Evolutionary conservation across 53 echinoderm and acorn worm species (phyloP), one percentile per base, ranked within the genome.

Genomic region (Pentamera pediparva): DNA sequence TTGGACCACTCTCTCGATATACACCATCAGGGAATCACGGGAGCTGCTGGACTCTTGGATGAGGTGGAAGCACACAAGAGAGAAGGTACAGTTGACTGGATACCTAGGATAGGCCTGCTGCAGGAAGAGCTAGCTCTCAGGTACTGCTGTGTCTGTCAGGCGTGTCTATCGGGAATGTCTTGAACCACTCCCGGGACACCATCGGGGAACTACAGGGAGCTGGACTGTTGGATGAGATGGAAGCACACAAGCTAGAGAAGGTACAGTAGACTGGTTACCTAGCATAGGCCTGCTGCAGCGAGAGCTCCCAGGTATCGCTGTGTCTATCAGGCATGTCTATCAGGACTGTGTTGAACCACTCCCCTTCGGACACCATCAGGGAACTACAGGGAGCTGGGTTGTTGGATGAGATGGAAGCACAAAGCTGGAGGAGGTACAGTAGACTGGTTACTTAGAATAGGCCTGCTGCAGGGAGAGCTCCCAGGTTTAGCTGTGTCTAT

Each of bases 311-410:
- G 95, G 95, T 9, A 90, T 95, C 12, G 95, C 95, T 29, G 87
- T 95, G 17, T 95, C 95, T 0, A 95, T 90, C 4, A 75, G 95
- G 8, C 95, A 95, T 45, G 56, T 78, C 95, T 0, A 95, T 95
- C 31, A 85, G 95, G 39, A 95, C 85, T 19, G 87, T 95, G 4
- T 80, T 95, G 36, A 95, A 95, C 62, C 90, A 91, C 61, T 90
- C 95, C 8, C n/a, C n/a, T n/a, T 70, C 90, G 0, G 95, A 95
- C 59, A 90, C 95, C 39, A 90, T 95, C 77, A 64, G 67, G 26
- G 95, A 95, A 75, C 87, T 95, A 4, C 89, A 95, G 76, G 95
- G 95, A 15, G 95, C 89, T 10, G 95, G 95, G 17, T 65, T 95
- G 18, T 69, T 95, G n/a, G 95, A 95, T 30, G 90, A 95, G 77